phyloP scores from a whole-genome alignment of 2,888 invertebrate species.

The Diadromus collaris region DNA sequence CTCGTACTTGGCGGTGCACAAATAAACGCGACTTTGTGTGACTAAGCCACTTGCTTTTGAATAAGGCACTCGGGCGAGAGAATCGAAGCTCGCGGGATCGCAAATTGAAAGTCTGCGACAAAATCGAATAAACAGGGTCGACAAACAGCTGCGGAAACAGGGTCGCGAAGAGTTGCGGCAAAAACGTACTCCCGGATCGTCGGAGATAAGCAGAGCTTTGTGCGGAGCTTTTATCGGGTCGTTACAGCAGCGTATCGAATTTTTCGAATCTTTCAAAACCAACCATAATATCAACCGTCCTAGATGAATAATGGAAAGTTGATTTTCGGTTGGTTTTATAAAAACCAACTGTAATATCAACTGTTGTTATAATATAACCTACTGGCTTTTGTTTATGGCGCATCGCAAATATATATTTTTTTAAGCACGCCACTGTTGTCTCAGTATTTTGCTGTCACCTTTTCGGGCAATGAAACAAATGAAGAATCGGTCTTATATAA shows the following conservation, averaged over 20 bases:
- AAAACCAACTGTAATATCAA: too few relatives aligned
- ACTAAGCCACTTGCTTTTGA: constrained; percentile 27
- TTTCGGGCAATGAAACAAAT: too few relatives aligned
- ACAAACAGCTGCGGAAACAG: constrained; percentile 34
- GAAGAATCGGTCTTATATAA: too few relatives aligned
- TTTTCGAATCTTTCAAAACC: constrained; percentile 41
- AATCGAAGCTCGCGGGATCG: constrained; percentile 46
- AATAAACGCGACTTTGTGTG: not conserved
- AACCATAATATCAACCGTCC: not conserved
- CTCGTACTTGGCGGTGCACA: not conserved
- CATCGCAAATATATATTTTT: too few relatives aligned
- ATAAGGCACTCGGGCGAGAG: constrained; percentile 23
- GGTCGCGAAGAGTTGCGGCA: not conserved
- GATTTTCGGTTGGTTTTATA: too few relatives aligned
- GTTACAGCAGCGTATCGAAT: constrained; percentile 36
- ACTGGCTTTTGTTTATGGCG: too few relatives aligned
- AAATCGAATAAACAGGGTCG: constrained; percentile 50
- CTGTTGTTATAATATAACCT: too few relatives aligned
- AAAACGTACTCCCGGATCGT: constrained; percentile 38
- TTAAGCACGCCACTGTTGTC: too few relatives aligned
- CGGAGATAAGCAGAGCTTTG: constrained; percentile 43
- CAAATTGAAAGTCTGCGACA: constrained; percentile 40
- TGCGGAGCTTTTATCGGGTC: constrained; percentile 30
- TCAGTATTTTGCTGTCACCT: too few relatives aligned
- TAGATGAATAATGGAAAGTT: too few relatives aligned